Evolutionary conservation across 2,888 invertebrate genomes (phyloP).

Genomic region (Lasioglossum morio): DNA sequence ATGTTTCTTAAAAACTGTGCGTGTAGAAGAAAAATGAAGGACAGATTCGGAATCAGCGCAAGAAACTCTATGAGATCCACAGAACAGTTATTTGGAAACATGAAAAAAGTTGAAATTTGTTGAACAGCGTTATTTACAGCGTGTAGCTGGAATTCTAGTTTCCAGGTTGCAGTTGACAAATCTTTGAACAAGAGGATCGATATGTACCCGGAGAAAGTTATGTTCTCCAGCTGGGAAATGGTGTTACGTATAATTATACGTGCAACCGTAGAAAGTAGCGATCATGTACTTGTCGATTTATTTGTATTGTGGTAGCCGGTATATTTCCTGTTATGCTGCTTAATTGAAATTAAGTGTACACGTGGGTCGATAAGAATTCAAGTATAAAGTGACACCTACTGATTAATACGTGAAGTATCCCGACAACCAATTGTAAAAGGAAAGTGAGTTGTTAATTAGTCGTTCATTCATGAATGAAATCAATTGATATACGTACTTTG

Average conservation of each 20-base stretch:
- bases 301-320: background rate
- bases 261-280: background rate
- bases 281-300: background rate
- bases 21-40: too few species aligned
- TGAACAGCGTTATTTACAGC: background rate
- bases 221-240: background rate
- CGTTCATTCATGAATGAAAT: background rate
- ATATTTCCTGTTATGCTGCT: background rate
- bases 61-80: too few species aligned
- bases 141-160: background rate
- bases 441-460: background rate
- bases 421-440: background rate
- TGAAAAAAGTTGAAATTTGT: too few species aligned
- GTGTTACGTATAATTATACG: slow-evolving; percentile 2
- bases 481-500: background rate
- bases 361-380: background rate
- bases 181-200: background rate
- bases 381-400: background rate
- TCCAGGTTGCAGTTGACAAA: background rate
- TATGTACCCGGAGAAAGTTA: background rate
- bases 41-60: too few species aligned
- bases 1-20: too few species aligned
- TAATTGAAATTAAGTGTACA: background rate
- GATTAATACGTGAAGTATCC: background rate
- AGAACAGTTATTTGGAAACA: too few species aligned